Percentiles rank a stretch among this genome's conserved stretches.
These are phyloP conservation scores for Syngnathus typhle DNA, from an alignment of 2,113 vertebrate species.

Conservation along the genomic window DNA sequence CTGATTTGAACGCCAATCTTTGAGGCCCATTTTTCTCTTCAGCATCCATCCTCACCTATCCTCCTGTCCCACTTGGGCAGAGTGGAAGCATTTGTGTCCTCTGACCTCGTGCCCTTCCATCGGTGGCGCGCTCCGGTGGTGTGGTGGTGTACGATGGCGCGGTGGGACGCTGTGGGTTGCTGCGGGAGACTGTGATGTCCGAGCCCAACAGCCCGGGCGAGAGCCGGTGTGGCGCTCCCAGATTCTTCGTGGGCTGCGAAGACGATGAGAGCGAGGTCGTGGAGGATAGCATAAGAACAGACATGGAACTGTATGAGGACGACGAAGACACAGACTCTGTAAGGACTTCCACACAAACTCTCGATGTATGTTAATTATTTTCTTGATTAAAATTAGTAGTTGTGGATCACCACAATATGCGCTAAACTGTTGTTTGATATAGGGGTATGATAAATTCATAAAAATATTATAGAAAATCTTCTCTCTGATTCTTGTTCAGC, in stretches of 20 bases:
- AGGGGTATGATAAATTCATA: too few species aligned
- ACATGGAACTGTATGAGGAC: constrained; percentile 85
- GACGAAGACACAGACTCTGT: constrained; percentile 84
- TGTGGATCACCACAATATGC: too few species aligned
- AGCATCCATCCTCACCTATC: not conserved
- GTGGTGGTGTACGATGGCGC: constrained; percentile 64
- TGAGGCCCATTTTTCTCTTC: not conserved
- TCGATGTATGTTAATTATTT: not conserved
- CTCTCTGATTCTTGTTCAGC: constrained; percentile 58
- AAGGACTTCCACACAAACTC: constrained; percentile 3
- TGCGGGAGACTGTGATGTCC: constrained; percentile 85
- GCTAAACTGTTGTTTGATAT: too few species aligned
- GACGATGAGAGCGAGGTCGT: constrained; percentile 85
- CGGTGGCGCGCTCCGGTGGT: constrained; percentile 24
- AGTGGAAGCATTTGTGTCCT: constrained; percentile 16
- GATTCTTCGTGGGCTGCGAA: constrained; percentile 94
- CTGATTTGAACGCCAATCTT: not conserved
- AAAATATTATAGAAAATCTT: too few species aligned
- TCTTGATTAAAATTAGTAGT: too few species aligned
- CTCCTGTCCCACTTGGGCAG: constrained; percentile 17
- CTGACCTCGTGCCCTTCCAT: constrained; percentile 25
- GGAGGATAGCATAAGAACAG: constrained; percentile 86
- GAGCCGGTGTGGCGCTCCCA: constrained; percentile 81
- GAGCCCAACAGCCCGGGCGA: constrained; percentile 83
- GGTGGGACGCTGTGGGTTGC: constrained; percentile 77